Evolutionary conservation across 2,797 vertebrate species (phyloP).

Genomic region (Eupleurogrammus muticus): DNA sequence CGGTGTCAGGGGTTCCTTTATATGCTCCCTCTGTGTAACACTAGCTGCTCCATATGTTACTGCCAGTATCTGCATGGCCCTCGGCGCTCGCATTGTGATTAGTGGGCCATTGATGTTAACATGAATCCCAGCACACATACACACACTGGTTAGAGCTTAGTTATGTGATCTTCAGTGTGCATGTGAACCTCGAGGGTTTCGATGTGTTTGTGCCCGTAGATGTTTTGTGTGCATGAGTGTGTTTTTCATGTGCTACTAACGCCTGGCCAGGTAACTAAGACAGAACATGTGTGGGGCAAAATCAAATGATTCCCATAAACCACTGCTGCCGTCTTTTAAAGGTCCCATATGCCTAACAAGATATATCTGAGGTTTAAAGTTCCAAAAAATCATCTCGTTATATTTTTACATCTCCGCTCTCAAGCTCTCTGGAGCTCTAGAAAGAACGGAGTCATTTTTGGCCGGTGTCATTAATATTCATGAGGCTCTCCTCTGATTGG

Average conservation of each 20-base stretch:
- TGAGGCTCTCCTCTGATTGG: no score
- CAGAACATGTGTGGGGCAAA: background rate
- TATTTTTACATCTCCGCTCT: no score
- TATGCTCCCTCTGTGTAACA: slow-evolving; percentile 55
- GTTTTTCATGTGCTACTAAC: background rate
- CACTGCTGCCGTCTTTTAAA: background rate
- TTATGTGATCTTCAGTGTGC: slow-evolving; percentile 59
- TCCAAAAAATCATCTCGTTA: no score
- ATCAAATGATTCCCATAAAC: background rate
- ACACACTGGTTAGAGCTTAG: slow-evolving; percentile 22
- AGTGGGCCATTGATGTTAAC: slow-evolving; percentile 74
- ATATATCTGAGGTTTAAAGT: no score
- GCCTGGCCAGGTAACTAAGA: background rate
- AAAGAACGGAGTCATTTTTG: no score
- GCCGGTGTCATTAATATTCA: no score
- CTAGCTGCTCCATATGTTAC: slow-evolving; percentile 43
- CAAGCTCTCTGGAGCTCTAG: no score
- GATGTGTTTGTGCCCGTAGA: slow-evolving; percentile 9
- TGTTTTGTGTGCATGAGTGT: background rate
- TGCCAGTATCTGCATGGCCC: slow-evolving; percentile 47
- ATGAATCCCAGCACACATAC: slow-evolving; percentile 53
- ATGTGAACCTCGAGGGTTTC: slow-evolving; percentile 28
- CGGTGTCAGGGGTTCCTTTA: slow-evolving; percentile 58
- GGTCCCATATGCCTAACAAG: no score
- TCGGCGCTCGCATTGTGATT: slow-evolving; percentile 58